These are phyloP conservation scores for Callinectes sapidus DNA, from an alignment of 2,888 invertebrate genomes.

Conservation along the genomic window DNA sequence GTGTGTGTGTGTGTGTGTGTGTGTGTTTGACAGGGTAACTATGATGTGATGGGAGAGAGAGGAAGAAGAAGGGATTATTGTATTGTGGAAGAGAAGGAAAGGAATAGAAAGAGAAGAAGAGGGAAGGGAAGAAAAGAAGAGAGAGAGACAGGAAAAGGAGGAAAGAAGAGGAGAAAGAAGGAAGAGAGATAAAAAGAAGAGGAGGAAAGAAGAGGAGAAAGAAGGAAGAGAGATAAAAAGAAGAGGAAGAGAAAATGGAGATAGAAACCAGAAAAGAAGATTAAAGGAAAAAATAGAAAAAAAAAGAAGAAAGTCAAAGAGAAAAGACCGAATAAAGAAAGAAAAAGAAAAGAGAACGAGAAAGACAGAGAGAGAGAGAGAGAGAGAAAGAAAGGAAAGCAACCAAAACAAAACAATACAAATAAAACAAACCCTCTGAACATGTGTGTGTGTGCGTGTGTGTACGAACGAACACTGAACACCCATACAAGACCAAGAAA, in stretches of 20 bases:
- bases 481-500: no score
- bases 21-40: neutral
- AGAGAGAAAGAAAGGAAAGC: no score
- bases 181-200: neutral
- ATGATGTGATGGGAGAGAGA: neutral
- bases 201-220: neutral
- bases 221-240: neutral
- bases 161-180: neutral
- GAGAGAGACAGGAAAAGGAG: no score
- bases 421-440: no score
- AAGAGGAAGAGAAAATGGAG: neutral
- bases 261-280: no score
- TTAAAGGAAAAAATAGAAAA: neutral
- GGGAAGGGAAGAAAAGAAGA: neutral
- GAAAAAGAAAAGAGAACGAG: neutral
- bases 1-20: no score
- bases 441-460: no score
- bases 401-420: no score
- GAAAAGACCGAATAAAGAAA: neutral
- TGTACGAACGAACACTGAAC: no score
- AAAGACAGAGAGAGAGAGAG: neutral
- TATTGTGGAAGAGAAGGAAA: neutral
- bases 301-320: neutral
- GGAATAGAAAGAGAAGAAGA: neutral
- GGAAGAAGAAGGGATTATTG: slow-evolving; percentile 18